A percentile compares a stretch with the other conserved stretches of the same genome.
phyloP scores from a whole-genome alignment of 2,113 vertebrate genomes.

The Macaca nemestrina region DNA sequence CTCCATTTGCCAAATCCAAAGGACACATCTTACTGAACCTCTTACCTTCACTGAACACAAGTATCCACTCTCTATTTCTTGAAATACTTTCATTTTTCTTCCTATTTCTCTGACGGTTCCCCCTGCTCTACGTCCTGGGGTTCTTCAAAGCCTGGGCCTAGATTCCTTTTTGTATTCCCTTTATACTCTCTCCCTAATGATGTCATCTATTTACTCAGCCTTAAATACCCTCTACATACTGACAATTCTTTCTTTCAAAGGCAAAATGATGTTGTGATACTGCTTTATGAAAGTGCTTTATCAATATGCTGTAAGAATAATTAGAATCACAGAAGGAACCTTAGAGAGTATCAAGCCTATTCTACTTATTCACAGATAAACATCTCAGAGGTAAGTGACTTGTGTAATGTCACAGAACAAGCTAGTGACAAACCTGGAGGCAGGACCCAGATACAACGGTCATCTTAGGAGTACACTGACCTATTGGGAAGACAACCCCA shows the following conservation, averaged over 20 bases:
- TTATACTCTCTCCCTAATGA: background rate
- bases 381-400: background rate
- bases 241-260: constrained; percentile 49
- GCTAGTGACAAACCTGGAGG: background rate
- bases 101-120: background rate
- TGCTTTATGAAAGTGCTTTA: background rate
- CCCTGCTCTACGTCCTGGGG: background rate
- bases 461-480: background rate
- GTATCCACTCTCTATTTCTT: background rate
- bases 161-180: background rate
- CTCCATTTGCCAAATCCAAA: background rate
- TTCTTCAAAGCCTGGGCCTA: background rate
- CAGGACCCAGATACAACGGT: background rate
- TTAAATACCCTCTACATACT: constrained; percentile 1
- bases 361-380: background rate
- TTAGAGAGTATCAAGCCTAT: background rate
- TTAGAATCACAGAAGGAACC: background rate
- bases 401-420: constrained; percentile 16
- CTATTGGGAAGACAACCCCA: background rate
- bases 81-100: background rate
- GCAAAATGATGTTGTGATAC: background rate
- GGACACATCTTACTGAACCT: background rate
- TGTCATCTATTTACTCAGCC: background rate
- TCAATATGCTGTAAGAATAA: constrained; percentile 28
- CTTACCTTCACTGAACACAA: background rate